Evolutionary conservation across 2,888 invertebrate species (phyloP).

Genomic region (Ptychoptera albimana): DNA sequence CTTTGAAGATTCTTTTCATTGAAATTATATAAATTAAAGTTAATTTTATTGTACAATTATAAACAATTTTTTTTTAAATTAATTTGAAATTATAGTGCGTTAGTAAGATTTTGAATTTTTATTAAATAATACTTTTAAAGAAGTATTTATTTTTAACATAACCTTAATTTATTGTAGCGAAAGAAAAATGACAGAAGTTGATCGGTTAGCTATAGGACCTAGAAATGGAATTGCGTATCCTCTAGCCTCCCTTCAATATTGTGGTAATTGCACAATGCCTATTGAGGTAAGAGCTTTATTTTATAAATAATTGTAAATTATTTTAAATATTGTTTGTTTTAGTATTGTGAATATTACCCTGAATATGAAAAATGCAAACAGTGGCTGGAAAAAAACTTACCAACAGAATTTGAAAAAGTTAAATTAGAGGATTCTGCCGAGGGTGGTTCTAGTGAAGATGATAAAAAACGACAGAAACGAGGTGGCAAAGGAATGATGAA

Average conservation of each 20-base stretch:
- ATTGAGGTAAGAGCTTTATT: slow-evolving; percentile 61
- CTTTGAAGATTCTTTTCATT: no score
- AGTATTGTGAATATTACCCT: slow-evolving; percentile 97
- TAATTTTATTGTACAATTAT: no score
- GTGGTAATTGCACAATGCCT: slow-evolving; percentile 90
- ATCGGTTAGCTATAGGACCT: slow-evolving; percentile 43
- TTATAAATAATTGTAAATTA: no score
- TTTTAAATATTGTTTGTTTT: slow-evolving; percentile 13
- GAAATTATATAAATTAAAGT: no score
- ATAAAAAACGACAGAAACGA: slow-evolving; percentile 90
- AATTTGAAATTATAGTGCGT: no score
- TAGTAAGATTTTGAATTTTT: no score
- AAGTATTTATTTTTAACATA: no score
- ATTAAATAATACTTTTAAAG: no score
- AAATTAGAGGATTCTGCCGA: slow-evolving; percentile 42
- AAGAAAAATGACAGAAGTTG: slow-evolving; percentile 47
- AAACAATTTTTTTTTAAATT: no score
- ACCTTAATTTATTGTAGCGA: slow-evolving; percentile 5
- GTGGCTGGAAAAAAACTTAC: slow-evolving; percentile 90
- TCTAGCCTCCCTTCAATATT: slow-evolving; percentile 59
- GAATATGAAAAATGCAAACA: slow-evolving; percentile 94
- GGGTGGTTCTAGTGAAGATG: slow-evolving; percentile 67
- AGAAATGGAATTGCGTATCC: slow-evolving; percentile 67
- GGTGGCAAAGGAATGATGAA: slow-evolving; percentile 95
- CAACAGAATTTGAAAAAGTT: slow-evolving; percentile 82